Conservation (phyloP, 37 sponge, comb jelly and placozoan genomes). For the Trichoplax adhaerens region DNA sequence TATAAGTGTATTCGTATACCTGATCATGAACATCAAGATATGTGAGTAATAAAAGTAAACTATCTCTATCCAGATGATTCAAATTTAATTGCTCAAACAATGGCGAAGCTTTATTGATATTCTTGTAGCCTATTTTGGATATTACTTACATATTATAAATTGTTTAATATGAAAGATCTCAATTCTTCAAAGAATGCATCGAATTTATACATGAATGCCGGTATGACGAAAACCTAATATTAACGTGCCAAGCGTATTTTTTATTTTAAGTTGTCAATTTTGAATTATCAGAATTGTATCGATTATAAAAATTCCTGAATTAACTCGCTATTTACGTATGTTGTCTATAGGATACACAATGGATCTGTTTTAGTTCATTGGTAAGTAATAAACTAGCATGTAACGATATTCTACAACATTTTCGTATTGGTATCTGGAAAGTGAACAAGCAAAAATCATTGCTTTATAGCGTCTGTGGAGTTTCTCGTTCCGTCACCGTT, state of each 20-base stretch:
- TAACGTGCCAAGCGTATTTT: neutral
- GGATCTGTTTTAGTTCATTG: conserved; percentile 57
- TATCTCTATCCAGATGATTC: no score
- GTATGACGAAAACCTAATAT: conserved; percentile 6
- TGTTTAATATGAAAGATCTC: neutral
- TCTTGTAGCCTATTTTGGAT: no score
- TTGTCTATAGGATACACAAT: conserved; percentile 15
- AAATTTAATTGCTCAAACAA: no score
- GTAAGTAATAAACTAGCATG: conserved; percentile 13
- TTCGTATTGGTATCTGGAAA: no score
- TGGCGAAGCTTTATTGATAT: no score
- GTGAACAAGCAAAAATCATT: neutral
- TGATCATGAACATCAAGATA: no score
- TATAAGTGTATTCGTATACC: no score
- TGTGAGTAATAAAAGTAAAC: no score
- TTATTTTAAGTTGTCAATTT: neutral
- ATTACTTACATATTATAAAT: no score
- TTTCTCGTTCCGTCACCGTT: conserved; percentile 57
- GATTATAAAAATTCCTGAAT: neutral
- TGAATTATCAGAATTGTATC: neutral
- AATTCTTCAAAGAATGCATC: conserved; percentile 42
- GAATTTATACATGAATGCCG: conserved; percentile 53
- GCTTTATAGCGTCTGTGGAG: conserved; percentile 46
- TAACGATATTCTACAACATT: neutral
- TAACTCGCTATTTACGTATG: neutral